Evolutionary conservation across 2,888 invertebrate genomes (phyloP).

Genomic region (Lampropteryx suffumata): DNA sequence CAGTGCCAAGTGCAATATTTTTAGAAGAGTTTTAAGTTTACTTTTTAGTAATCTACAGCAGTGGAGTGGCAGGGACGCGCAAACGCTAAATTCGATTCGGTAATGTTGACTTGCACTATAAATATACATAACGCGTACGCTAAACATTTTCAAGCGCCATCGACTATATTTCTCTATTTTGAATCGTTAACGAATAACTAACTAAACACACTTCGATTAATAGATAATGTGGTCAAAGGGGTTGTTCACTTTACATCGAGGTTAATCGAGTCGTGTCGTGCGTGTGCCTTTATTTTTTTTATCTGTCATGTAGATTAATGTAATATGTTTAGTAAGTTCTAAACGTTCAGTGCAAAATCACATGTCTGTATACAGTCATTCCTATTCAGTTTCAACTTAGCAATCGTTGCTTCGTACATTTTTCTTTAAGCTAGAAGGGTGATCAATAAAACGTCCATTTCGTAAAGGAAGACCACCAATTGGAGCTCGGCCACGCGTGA

Average conservation of each 20-base stretch:
- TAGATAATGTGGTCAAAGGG: too few species aligned
- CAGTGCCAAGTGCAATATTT: constrained; percentile 78
- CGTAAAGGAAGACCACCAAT: constrained; percentile 34
- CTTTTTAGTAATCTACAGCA: constrained; percentile 16
- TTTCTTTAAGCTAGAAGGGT: constrained; percentile 1
- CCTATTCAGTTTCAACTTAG: neutral
- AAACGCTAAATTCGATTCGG: constrained; percentile 50
- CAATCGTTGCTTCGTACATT: neutral
- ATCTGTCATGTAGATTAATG: too few species aligned
- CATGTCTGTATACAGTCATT: too few species aligned
- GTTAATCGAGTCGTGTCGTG: too few species aligned
- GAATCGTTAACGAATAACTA: too few species aligned
- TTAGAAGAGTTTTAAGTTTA: constrained; percentile 47
- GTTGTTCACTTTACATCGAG: too few species aligned
- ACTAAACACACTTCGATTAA: too few species aligned
- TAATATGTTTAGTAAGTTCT: too few species aligned
- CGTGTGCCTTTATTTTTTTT: too few species aligned
- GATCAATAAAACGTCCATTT: constrained; percentile 28
- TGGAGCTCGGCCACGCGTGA: constrained; percentile 38
- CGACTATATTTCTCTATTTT: too few species aligned
- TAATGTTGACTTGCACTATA: constrained; percentile 36
- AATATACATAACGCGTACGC: constrained; percentile 16
- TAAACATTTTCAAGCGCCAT: too few species aligned
- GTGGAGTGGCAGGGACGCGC: constrained; percentile 51
- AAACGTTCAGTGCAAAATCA: too few species aligned